A percentile compares a stretch with the other conserved stretches of the same genome.
Evolutionary conservation across 1,140 invertebrate genomes (phyloP).

Genomic region (Pemphigus obesinymphae): DNA sequence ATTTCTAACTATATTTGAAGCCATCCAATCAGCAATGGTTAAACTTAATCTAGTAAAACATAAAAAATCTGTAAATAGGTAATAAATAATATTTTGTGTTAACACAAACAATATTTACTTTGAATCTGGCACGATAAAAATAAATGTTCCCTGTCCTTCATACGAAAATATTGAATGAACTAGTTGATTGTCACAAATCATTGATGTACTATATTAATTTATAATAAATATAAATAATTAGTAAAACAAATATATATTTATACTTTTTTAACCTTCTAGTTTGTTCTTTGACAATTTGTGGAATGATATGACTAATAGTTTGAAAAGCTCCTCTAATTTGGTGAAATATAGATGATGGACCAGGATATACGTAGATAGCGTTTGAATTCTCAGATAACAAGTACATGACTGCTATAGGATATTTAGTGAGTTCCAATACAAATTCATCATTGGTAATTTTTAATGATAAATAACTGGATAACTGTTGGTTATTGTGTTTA

Average conservation of each 20-base stretch:
- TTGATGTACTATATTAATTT: slow-evolving; percentile 18
- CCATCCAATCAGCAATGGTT: neutral
- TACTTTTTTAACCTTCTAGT: neutral
- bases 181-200: slow-evolving; percentile 28
- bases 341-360: slow-evolving; percentile 4
- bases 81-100: neutral
- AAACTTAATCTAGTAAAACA: slow-evolving; percentile 5
- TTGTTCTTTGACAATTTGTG: slow-evolving; percentile 20
- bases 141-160: neutral
- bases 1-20: slow-evolving; percentile 4
- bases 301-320: slow-evolving; percentile 19
- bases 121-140: slow-evolving; percentile 30
- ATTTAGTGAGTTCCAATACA: slow-evolving; percentile 2
- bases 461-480: slow-evolving; percentile 15
- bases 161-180: slow-evolving; percentile 16
- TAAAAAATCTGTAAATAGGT: neutral
- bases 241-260: too few species aligned
- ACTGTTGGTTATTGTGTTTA: neutral
- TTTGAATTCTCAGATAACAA: neutral
- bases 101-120: neutral
- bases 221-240: too few species aligned
- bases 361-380: slow-evolving; percentile 8
- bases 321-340: slow-evolving; percentile 39
- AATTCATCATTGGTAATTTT: neutral
- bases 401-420: slow-evolving; percentile 8